Evolutionary conservation across 2,113 vertebrate genomes (phyloP).

Genomic region (Zosterops japonicus): DNA sequence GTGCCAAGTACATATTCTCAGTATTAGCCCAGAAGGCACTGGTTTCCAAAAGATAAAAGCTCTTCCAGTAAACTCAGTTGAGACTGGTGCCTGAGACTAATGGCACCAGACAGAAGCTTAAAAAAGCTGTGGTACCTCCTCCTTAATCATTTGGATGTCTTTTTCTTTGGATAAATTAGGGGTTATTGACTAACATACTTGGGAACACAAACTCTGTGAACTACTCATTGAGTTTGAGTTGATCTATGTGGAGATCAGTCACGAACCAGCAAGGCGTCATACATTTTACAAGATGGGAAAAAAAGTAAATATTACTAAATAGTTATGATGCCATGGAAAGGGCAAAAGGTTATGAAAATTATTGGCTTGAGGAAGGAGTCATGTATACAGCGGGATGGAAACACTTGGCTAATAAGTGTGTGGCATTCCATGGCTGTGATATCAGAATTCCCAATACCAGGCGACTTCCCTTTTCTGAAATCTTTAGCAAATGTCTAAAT

Average conservation of each 20-base stretch:
- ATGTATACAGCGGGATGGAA: conserved; percentile 45
- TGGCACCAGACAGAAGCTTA: conserved; percentile 16
- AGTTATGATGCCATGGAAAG: conserved; percentile 23
- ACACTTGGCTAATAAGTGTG: conserved; percentile 34
- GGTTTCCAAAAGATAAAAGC: conserved; percentile 38
- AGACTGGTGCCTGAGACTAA: conserved; percentile 10
- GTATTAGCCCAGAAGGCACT: conserved; percentile 38
- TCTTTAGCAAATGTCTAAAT: background rate
- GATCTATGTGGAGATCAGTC: background rate
- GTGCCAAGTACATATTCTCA: conserved; percentile 11
- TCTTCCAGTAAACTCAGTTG: conserved; percentile 12
- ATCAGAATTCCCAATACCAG: conserved; percentile 53
- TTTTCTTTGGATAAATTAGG: background rate
- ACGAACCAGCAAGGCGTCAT: background rate
- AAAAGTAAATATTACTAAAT: conserved; percentile 50
- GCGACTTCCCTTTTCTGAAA: background rate
- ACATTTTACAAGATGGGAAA: conserved; percentile 50
- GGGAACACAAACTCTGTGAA: background rate
- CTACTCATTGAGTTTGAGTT: background rate
- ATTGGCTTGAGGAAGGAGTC: conserved; percentile 40
- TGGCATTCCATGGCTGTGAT: conserved; percentile 57
- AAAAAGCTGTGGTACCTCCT: background rate
- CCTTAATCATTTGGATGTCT: background rate
- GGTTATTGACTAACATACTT: background rate
- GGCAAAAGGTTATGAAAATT: conserved; percentile 53